Base-by-base conservation (phyloP, 2,888 invertebrate species). In the Brenthis hecate region DNA sequence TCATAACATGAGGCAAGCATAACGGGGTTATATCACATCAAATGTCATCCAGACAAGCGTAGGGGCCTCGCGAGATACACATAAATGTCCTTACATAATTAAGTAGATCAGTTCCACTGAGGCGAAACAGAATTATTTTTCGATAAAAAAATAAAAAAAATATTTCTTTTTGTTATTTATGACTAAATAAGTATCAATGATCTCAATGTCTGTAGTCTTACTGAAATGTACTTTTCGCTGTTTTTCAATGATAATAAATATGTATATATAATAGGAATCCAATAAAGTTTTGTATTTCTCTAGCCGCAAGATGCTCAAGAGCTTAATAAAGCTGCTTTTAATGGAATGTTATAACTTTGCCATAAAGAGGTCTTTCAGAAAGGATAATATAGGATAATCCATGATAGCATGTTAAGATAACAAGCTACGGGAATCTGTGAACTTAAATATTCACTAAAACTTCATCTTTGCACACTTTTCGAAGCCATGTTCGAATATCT, bases 321-420 rank as follows among this genome's bases (percentile, higher is more conserved):
- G 56, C 50, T 36, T 50, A 32, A 51, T 61, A 28, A 65, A 65
- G 56, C 65, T 23, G 11, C 19, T 56, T 56, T 62, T 53, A 69
- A 61, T 47, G 56, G 56, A 66, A 69, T 66, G 57, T 54, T 50
- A n/a, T 28, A 69, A 72, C 57, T 71, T 72, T 43, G 14, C 58
- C 28, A 50, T 47, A 56, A 69, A 69, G 64, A 54, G 56, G 56
- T 43, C 54, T 69, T 57, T 36, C 16, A 48, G 43, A 61, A 61
- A 68, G 65, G 68, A 63, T 68, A 58, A 66, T 63, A 56, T 16
- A 55, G 53, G 70, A 69, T 72, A 66, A 72, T 62, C 70, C 48
- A 56, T 56, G 54, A 60, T 51, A 65, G 64, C 58, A 61, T 63
- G 68, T 67, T 60, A 48, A 36, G 68, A 56, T 68, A 68, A 68